Evolutionary conservation across 53 echinoderm and acorn worm genomes (phyloP).

Genomic region (Holothuria leucospilota): DNA sequence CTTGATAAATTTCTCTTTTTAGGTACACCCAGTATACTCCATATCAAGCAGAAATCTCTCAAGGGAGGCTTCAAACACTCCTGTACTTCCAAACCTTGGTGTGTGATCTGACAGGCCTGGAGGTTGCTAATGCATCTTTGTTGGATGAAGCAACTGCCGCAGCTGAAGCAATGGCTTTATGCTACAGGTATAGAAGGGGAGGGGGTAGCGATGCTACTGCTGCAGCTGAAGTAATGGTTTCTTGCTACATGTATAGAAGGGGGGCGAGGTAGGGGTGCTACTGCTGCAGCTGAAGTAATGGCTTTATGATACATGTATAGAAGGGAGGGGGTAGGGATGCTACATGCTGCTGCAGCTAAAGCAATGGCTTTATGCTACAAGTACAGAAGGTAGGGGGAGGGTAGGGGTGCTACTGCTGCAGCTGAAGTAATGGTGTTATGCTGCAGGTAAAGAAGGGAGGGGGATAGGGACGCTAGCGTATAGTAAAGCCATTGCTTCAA

Average conservation of each 20-base stretch:
- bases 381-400: conserved; percentile 30
- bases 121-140: conserved; percentile 89
- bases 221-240: conserved; percentile 89
- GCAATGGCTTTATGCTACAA: conserved; percentile 89
- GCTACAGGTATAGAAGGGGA: conserved; percentile 71
- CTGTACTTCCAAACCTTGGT: conserved; percentile 98
- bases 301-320: conserved; percentile 81
- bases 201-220: conserved; percentile 51
- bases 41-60: conserved; percentile 96
- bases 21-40: conserved; percentile 99
- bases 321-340: background rate
- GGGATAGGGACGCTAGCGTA: too few species aligned
- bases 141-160: conserved; percentile 95
- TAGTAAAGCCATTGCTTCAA: too few species aligned
- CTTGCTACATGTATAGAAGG: conserved; percentile 76
- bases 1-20: background rate
- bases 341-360: conserved; percentile 81
- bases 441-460: conserved; percentile 66
- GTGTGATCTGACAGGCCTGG: conserved; percentile 85
- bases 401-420: conserved; percentile 65
- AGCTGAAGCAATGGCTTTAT: conserved; percentile 92
- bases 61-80: conserved; percentile 86
- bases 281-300: conserved; percentile 45
- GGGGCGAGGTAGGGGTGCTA: background rate
- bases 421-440: conserved; percentile 92